Evolutionary conservation across 1,140 invertebrate genomes (phyloP), one percentile per base, ranked within the genome.

Genomic region (Pissodes strobi): DNA sequence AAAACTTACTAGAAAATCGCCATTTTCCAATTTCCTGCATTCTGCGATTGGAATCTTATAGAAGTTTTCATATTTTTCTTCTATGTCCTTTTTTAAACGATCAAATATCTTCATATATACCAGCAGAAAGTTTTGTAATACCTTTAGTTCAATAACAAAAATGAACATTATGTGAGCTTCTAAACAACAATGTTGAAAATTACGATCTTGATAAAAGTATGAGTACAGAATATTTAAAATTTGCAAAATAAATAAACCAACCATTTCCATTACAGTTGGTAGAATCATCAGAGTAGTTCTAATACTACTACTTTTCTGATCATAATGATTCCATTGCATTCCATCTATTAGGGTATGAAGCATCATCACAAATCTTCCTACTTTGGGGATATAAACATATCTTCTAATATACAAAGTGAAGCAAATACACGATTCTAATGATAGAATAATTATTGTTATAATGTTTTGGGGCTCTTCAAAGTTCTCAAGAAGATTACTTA

Each of bases 261-360:
- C 49, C 49, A 13, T 52, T 52, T n/a, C 22, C 22, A n/a, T 52
- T 52, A 5, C 22, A 18, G 13, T 52, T 30, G 49, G 49, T 52
- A 52, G 1, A 25, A 30, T 52, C 6, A 34, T 1, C 39, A 43
- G 17, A 25, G 18, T 52, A 8, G 4, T 52, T 12, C 13, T 13
- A 45, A n/a, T n/a, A n/a, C n/a, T n/a, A n/a, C n/a, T n/a, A n/a
- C n/a, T n/a, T n/a, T n/a, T n/a, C n/a, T n/a, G n/a, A n/a, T n/a
- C n/a, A n/a, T n/a, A n/a, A n/a, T n/a, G n/a, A n/a, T n/a, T n/a
- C n/a, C n/a, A n/a, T n/a, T n/a, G n/a, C n/a, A n/a, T n/a, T n/a
- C n/a, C n/a, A n/a, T n/a, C n/a, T n/a, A n/a, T n/a, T n/a, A n/a
- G n/a, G n/a, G n/a, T n/a, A n/a, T n/a, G n/a, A n/a, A n/a, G n/a